Evolutionary conservation across 1,140 invertebrate species (phyloP).

Genomic region (Lethocerus indicus): DNA sequence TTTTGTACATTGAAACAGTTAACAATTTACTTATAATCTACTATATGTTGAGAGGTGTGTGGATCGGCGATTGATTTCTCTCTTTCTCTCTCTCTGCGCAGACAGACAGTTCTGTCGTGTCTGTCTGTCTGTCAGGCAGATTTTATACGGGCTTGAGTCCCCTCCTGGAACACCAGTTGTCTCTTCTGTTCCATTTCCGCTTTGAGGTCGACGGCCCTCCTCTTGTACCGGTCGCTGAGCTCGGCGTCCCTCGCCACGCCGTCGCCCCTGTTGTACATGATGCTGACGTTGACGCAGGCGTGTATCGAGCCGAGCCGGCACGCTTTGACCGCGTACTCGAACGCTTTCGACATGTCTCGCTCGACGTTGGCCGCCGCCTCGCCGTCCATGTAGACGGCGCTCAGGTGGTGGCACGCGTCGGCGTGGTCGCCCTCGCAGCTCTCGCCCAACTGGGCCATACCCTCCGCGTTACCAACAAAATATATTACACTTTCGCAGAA

Average conservation of each 20-base stretch:
- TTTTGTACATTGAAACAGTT: too few relatives aligned
- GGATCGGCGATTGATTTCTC: too few relatives aligned
- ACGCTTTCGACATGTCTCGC: constrained; percentile 57
- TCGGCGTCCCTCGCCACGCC: constrained; percentile 50
- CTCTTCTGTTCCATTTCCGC: constrained; percentile 27
- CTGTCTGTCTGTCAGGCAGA: too few relatives aligned
- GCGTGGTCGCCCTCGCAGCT: constrained; percentile 50
- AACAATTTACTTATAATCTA: too few relatives aligned
- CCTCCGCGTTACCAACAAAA: constrained; percentile 23
- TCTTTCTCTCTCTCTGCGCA: too few relatives aligned
- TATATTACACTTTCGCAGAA: constrained; percentile 14
- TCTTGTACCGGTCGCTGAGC: constrained; percentile 51
- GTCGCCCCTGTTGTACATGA: constrained; percentile 49
- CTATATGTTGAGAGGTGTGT: too few relatives aligned
- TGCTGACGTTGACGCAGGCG: constrained; percentile 71
- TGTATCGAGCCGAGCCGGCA: constrained; percentile 58
- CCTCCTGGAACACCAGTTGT: constrained; percentile 10
- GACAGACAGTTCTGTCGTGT: too few relatives aligned
- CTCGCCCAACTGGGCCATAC: constrained; percentile 55
- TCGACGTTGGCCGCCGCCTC: constrained; percentile 41
- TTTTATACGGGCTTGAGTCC: constrained; percentile 3
- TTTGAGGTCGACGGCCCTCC: constrained; percentile 47
- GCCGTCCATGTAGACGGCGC: constrained; percentile 57
- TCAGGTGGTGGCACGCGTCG: constrained; percentile 63
- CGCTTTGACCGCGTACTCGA: constrained; percentile 48